A percentile compares a stretch with the other conserved stretches of the same genome.
Evolutionary conservation across 2,113 vertebrate species (phyloP).

Genomic region (Platichthys stellatus): DNA sequence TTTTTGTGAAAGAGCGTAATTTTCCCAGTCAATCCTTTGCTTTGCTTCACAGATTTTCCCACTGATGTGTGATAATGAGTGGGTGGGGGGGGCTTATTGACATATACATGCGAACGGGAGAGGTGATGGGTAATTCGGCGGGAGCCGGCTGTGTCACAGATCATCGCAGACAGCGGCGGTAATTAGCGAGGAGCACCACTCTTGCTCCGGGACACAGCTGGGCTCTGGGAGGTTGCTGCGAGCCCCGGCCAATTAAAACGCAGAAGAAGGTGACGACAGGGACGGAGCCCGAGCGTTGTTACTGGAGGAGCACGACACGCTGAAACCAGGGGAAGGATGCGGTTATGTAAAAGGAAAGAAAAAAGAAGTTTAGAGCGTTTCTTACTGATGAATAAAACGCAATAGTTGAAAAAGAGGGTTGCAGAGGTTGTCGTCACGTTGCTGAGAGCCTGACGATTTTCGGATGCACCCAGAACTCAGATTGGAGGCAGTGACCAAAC

Average conservation of each 20-base stretch:
- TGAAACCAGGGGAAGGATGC: background rate
- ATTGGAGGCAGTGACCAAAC: too few relatives aligned
- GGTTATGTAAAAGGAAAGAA: background rate
- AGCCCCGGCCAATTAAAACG: slow-evolving; percentile 63
- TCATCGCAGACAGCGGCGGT: slow-evolving; percentile 63
- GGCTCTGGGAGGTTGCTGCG: slow-evolving; percentile 35
- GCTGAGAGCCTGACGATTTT: too few relatives aligned
- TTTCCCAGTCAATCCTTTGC: slow-evolving; percentile 46
- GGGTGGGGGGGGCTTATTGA: slow-evolving; percentile 45
- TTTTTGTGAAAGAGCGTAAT: slow-evolving; percentile 41
- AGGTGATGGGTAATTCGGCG: slow-evolving; percentile 44
- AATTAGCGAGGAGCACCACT: slow-evolving; percentile 72
- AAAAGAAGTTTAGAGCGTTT: background rate
- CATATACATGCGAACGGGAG: slow-evolving; percentile 50
- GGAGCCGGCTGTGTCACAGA: slow-evolving; percentile 55
- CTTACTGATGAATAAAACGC: background rate
- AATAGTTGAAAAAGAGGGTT: background rate
- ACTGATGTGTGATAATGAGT: slow-evolving; percentile 60
- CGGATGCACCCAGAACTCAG: too few relatives aligned
- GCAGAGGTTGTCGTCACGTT: too few relatives aligned
- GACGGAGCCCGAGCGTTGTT: slow-evolving; percentile 24
- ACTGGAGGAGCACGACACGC: slow-evolving; percentile 16
- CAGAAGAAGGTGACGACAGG: slow-evolving; percentile 42
- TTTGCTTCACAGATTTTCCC: slow-evolving; percentile 35
- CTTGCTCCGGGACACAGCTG: slow-evolving; percentile 55